Base-by-base conservation (phyloP, 2,797 vertebrate species). In the Sebastes taczanowskii region DNA sequence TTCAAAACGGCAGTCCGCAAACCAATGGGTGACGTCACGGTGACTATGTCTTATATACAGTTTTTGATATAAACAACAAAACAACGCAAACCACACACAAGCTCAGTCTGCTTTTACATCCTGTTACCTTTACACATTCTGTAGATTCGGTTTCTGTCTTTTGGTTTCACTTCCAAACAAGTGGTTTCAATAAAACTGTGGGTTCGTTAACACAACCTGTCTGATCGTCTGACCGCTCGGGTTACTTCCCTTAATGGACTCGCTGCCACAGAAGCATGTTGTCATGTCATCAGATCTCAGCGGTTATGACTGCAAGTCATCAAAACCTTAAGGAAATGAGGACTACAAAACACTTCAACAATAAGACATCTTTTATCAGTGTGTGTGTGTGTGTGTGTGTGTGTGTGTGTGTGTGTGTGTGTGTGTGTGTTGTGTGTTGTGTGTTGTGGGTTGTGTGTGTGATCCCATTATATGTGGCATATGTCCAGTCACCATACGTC, bases 401-500 rank as follows among this genome's bases (percentile, higher is more conserved):
- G 72, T 58, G 55, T 25, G 30, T 34, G 32, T 32, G 32, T 11
- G 32, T 56, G 59, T 76, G 58, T 60, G 71, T 72, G 71, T 58
- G 55, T 10, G 32, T 32, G 32, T 10, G 32, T 56, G 59, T 73
- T 34, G 32, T 32, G 32, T 34, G 32, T 56, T 25, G 25, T 25
- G 25, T 25, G 25, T 25, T 23, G 23, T 23, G 23, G 2, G 25
- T 25, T 25, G 59, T 74, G 58, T 60, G 71, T 72, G 72, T 59
- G 55, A 6, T 67, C 30, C 32, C 52, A 46, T 84, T 65, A 63
- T 83, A 38, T 71, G 32, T 78, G 80, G 81, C 91, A 84, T 86
- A 83, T 87, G 90, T 92, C 91, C 89, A 88, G 88, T 81, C 86
- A 83, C 83, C 86, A 65, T 89, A 86, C 67, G 73, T 90, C 85